Base-by-base conservation (phyloP, 2,113 vertebrate genomes). In the Scolopax mira region DNA sequence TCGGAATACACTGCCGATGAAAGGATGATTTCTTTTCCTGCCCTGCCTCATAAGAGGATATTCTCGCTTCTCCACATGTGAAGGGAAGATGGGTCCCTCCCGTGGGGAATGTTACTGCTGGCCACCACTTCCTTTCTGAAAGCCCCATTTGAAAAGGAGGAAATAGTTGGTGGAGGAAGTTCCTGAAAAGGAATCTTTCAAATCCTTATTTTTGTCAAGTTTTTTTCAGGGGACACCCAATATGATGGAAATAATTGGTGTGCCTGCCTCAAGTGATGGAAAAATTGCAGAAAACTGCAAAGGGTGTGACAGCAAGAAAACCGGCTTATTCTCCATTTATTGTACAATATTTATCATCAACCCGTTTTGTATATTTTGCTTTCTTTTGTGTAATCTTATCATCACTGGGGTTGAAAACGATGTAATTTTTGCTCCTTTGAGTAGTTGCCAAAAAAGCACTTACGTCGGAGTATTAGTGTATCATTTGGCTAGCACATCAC, bases 391-490 rank as follows among this genome's bases (percentile, higher is more conserved):
- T 98, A 97, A 98, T 98, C 97, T 98, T 98, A 97, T 97, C 96
- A 97, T 97, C 97, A 96, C 96, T 97, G 97, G 94, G 92, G 89
- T 96, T 97, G 97, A 97, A 97, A 98, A 98, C 96, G 95, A 97
- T 97, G 97, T 97, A 97, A 98, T 97, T 98, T 98, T 96, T 98
- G 98, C 95, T 98, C 95, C 98, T 98, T 98, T 98, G 98, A 98
- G 97, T 97, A 97, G 95, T 89, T 97, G 98, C 97, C 98, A 98
- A 98, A 98, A 98, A 98, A 98, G 98, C 98, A 98, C 97, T 98
- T 97, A 97, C 94, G 80, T 97, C 44, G 93, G 97, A 96, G 97
- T 98, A 97, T 98, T 98, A 98, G 98, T 98, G 97, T 98, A 98
- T 98, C 98, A 98, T 98, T 91, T 95, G 94, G 95, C 97, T 97